These are phyloP conservation scores for Propithecus perrieri DNA, from an alignment of 2,797 vertebrate genomes.

Conservation along the genomic window DNA sequence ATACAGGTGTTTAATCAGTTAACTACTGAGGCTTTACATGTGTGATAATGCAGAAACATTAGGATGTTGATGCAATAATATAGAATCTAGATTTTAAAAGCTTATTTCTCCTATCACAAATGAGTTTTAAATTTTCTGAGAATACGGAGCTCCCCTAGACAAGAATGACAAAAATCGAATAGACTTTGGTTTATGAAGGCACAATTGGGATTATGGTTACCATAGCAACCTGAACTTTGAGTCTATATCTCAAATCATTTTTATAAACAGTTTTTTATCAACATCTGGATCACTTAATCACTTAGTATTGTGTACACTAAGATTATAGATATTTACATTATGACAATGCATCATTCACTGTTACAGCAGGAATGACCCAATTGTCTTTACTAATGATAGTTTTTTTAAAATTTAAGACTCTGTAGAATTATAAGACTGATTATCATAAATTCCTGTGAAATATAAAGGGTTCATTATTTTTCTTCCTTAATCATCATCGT, in stretches of 20 bases:
- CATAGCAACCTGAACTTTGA: slow-evolving; percentile 46
- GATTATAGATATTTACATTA: slow-evolving; percentile 35
- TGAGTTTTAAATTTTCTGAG: slow-evolving; percentile 37
- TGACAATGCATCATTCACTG: background rate
- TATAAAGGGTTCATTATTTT: slow-evolving; percentile 30
- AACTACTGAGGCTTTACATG: background rate
- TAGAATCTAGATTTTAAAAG: background rate
- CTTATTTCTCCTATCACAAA: background rate
- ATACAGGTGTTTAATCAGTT: background rate
- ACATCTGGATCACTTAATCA: slow-evolving; percentile 12
- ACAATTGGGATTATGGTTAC: slow-evolving; percentile 50
- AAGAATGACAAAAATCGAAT: slow-evolving; percentile 67
- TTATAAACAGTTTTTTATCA: slow-evolving; percentile 51
- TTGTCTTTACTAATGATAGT: background rate
- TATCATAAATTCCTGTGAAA: background rate
- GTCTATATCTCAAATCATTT: slow-evolving; percentile 50
- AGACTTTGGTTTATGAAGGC: slow-evolving; percentile 50
- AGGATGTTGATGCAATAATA: background rate
- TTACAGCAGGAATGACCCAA: slow-evolving; percentile 4
- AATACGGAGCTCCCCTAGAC: background rate
- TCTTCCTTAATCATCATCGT: background rate
- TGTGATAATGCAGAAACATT: background rate
- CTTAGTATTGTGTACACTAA: background rate
- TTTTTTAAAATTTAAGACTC: background rate
- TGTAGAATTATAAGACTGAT: background rate